Base-by-base conservation (phyloP, 1,140 invertebrate genomes). In the Monomorium pharaonis region DNA sequence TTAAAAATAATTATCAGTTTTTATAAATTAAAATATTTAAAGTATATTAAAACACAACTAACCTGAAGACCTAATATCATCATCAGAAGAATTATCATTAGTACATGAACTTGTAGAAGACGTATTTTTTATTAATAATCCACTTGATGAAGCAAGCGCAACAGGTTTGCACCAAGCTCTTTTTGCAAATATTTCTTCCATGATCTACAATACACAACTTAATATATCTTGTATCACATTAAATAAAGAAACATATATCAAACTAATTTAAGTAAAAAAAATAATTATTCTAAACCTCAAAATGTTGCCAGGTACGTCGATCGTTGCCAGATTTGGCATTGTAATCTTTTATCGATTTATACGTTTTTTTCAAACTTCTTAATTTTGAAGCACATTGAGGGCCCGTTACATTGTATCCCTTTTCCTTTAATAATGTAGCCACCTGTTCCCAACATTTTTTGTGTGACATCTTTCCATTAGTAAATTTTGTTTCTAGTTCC, bases 121-220 rank as follows among this genome's bases (percentile, higher is more conserved):
- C 33, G 3, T 54, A 72, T 72, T 72, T 14, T 72, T 72, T 5
- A 72, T 7, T 12, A 1, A 21, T 14, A 60, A 18, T 16, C 77
- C 77, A 21, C 44, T 76, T 0, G 69, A 83, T 14, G 85, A 86
- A 83, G 77, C 77, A 51, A 86, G 44, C 21, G 77, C 69, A 27
- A 83, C 21, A 44, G 60, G 85, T 27, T 81, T 58, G 44, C 77
- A 83, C 85, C 77, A 83, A 3, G 69, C 77, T 74, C 60, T 81
- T 67, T 86, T 74, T 2, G 16, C 16, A 44, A 75, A 86, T 16
- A 86, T 83, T 12, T 86, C 27, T n/a, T 86, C 77, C 77, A 86
- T 86, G 6, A 83, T 37, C 69, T 81, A 21, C 33, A 62, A 74
- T 72, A 27, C 42, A 74, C 4, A 24, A n/a, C n/a, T n/a, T n/a